Percentiles rank a stretch among this genome's conserved stretches.
phyloP scores from a whole-genome alignment of 1,140 invertebrate species.

The Apolygus lucorum region DNA sequence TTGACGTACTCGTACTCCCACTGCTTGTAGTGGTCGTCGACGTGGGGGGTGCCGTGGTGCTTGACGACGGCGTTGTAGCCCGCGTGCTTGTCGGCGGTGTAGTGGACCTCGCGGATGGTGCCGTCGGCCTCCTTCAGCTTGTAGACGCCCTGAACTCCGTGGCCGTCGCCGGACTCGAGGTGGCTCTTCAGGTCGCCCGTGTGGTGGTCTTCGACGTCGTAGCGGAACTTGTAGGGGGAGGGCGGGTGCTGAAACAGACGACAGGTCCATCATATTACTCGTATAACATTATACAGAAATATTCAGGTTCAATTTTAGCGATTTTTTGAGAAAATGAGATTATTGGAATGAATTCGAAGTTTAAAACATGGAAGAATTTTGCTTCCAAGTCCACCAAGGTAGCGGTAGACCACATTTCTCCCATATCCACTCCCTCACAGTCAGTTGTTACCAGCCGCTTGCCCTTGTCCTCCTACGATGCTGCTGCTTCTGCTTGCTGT shows the following conservation, averaged over 20 bases:
- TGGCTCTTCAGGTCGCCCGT: constrained; percentile 45
- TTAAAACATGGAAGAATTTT: no score
- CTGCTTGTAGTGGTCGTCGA: constrained; percentile 32
- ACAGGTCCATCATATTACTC: no score
- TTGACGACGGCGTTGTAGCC: constrained; percentile 51
- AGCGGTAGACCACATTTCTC: no score
- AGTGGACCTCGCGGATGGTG: constrained; percentile 50
- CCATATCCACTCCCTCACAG: no score
- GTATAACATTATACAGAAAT: no score
- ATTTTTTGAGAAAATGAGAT: no score
- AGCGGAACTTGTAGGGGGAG: constrained; percentile 56
- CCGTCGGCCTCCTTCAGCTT: constrained; percentile 1
- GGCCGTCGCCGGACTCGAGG: not conserved
- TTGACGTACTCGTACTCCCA: not conserved
- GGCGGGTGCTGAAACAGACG: constrained; percentile 35
- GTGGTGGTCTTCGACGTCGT: constrained; percentile 55
- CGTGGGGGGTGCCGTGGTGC: constrained; percentile 32
- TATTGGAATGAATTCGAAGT: no score
- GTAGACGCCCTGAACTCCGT: constrained; percentile 8
- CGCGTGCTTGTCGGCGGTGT: constrained; percentile 50
- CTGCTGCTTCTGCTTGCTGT: no score
- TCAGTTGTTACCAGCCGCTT: no score
- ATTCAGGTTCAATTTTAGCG: no score
- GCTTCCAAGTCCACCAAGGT: no score
- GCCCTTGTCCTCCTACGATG: no score